A percentile compares a stretch with the other conserved stretches of the same genome.
phyloP scores from a whole-genome alignment of 64 coral and sea anemone genomes.

The Platygyra sinensis region DNA sequence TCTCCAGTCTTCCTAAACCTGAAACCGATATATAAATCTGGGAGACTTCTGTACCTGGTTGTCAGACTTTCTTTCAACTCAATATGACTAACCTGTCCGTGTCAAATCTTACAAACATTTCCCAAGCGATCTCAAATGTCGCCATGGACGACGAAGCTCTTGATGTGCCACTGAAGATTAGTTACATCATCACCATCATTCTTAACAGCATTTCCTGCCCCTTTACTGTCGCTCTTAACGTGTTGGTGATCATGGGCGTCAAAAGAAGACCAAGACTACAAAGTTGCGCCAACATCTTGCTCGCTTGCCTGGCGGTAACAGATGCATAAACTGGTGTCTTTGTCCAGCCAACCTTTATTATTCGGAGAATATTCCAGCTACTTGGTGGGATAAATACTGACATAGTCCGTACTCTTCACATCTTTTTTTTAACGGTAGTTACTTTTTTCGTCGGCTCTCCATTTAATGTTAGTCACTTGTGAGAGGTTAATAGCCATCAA shows the following conservation, averaged over 20 bases:
- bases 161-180: background rate
- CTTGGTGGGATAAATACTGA: background rate
- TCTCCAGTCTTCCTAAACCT: too few relatives aligned
- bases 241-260: background rate
- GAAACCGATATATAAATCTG: too few relatives aligned
- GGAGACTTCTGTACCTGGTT: too few relatives aligned
- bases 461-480: background rate
- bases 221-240: background rate
- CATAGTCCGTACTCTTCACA: background rate
- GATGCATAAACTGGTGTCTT: background rate
- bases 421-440: background rate
- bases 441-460: background rate
- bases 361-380: too few relatives aligned
- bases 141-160: too few relatives aligned
- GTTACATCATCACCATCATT: background rate
- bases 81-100: too few relatives aligned
- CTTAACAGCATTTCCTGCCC: background rate
- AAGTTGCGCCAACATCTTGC: background rate
- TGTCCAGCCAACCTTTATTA: background rate
- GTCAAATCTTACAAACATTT: too few relatives aligned
- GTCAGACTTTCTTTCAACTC: too few relatives aligned
- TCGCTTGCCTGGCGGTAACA: background rate
- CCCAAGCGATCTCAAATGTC: too few relatives aligned
- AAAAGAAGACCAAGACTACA: background rate
- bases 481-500: constrained; percentile 1